Evolutionary conservation across 2,888 invertebrate species (phyloP), one percentile per base, ranked within the genome.

Genomic region (Ommatoiulus sabulosus): DNA sequence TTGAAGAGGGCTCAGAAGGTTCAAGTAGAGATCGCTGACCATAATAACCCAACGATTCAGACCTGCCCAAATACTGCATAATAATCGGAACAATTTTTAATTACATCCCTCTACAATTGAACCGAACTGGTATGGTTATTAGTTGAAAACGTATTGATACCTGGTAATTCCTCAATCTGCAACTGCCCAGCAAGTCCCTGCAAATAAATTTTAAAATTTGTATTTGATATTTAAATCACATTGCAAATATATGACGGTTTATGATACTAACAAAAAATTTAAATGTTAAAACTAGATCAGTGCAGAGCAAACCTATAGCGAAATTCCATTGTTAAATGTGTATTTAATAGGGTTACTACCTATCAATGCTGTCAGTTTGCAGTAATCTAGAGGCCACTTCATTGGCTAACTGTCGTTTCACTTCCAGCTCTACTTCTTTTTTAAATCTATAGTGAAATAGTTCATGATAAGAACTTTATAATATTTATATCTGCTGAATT

Each of bases 391-490:
- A 17, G 6, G 48, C 44, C 86, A 86, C 86, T 43, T 88, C 88
- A 48, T 88, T 86, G 17, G 86, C 24, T 86, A 88, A 44, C 57
- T 89, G 89, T 86, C 89, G 57, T 52, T 90, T 89, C 17, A 90
- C 90, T 90, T 90, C 90, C 48, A 87, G 88, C 87, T 90, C 90
- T 17, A 90, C 89, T 43, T 90, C 48, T 15, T 84, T 57, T 15
- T 87, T 88, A 24, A 90, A 44, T 85, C 89, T 89, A 24, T n/a
- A n/a, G 12, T 17, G 44, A 20, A 87, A 72, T 20, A 15, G 43
- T 12, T 15, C 52, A 24, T 24, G 7, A 80, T 35, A 20, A 12
- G 15, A 35, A 35, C 35, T 35, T 35, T 35, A 35, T 35, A 2
- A 35, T 35, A 35, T 2, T 35, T 35, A 35, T 35, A 35, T 35